Evolutionary conservation across 2,888 invertebrate species (phyloP), one percentile per base, ranked within the genome.

Genomic region (Marronus borbonicus): DNA sequence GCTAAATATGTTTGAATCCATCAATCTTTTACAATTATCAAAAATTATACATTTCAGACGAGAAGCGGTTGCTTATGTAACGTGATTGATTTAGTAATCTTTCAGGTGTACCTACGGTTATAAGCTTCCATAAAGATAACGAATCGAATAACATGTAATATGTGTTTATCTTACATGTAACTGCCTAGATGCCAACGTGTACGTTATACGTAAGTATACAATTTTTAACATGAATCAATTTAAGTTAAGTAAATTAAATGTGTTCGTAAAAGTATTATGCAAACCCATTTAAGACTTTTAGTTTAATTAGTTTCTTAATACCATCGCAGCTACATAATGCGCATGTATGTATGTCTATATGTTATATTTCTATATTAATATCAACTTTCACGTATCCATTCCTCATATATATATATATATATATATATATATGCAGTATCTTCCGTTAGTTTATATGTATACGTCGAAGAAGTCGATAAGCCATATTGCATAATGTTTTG

Each of bases 21-120:
- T 77, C 77, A 77, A 77, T 77, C 77, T 70, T 69, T 70, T 17
- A 70, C 28, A 58, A 60, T 50, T 69, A 69, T 50, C 69, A 77
- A 77, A 77, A 77, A 77, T 77, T 77, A 77, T 31, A 77, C 39
- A 70, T 28, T 60, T 39, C 60, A 55, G 52, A 58, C 70, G 58
- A 55, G 17, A 65, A 66, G 24, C 20, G 52, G 36, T 49, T 20
- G 65, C 24, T 55, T 52, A 50, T 50, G 64, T 50, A 65, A 62
- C 28, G 39, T 75, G 49, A 75, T 64, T 75, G 64, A 75, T 75
- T 75, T 65, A 62, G 28, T 65, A 49, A 65, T 36, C 28, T 36
- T 76, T 20, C 8, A 65, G 49, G 39, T 12, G 70, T n/a, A 36
- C 24, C 24, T 2, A 24, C 58, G 70, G n/a, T 39, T 55, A 52